Evolutionary conservation across 2,888 invertebrate genomes (phyloP), one percentile per base, ranked within the genome.

Genomic region (Acleris literana): DNA sequence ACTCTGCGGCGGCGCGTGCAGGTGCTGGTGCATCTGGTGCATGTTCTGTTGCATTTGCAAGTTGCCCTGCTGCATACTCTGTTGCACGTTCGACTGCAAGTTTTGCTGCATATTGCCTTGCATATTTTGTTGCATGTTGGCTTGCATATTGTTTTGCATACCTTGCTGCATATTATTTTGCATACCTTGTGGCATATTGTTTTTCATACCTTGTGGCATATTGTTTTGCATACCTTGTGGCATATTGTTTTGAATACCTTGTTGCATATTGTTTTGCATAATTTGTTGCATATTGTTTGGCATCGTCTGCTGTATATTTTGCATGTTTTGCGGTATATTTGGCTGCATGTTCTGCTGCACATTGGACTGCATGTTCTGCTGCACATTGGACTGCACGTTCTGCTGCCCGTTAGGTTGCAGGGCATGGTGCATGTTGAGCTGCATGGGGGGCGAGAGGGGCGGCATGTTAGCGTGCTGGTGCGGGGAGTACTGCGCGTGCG

Each of bases 401-500:
- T 58, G 58, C 16, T 64, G 64, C 58, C 57, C 46, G 46, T 58
- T 64, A 3, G 39, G 39, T 17, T 17, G 43, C 56, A 59, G 18
- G 16, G 25, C 11, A 3, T 13, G 49, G 13, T 20, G 49, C 51
- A 52, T 49, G 17, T 33, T 52, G 17, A n/a, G 29, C 25, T 25
- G 51, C 29, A 29, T 53, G 53, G 7, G 13, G 9, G 61, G 57
- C 62, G 61, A 56, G 56, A 62, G 62, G 7, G 44, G 63, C 56
- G 48, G 55, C 61, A 56, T 62, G 46, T 39, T 51, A 13, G 68
- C 33, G n/a, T 69, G 71, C 48, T 61, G 62, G 29, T 93, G 90
- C 44, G 73, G 76, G 25, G 74, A 94, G 87, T 71, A 69, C 22
- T 39, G 58, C 84, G 95, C 93, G 74, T 4, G 94, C 68, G 68